These are phyloP conservation scores for Carposina sasakii DNA, from an alignment of 1,140 invertebrate species.

Conservation along the genomic window DNA sequence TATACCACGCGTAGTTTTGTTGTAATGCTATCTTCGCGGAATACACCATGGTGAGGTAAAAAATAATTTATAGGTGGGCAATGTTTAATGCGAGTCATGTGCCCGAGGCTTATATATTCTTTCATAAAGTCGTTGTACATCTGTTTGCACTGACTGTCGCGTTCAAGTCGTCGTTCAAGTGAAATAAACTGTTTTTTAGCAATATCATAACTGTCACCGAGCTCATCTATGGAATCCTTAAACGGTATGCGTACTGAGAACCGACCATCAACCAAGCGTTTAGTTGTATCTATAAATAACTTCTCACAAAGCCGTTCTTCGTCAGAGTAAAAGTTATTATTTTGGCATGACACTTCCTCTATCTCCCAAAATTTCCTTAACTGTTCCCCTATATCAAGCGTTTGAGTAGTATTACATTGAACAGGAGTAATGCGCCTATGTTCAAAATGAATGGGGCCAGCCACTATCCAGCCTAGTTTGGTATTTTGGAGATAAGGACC, in stretches of 20 bases:
- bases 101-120: slow-evolving; percentile 27
- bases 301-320: slow-evolving; percentile 17
- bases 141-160: slow-evolving; percentile 16
- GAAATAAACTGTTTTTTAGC: slow-evolving; percentile 13
- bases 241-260: slow-evolving; percentile 23
- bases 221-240: slow-evolving; percentile 11
- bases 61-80: slow-evolving; percentile 26
- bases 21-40: slow-evolving; percentile 26
- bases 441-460: slow-evolving; percentile 11
- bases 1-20: slow-evolving; percentile 44
- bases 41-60: slow-evolving; percentile 52
- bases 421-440: not conserved
- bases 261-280: slow-evolving; percentile 14
- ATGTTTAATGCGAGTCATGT: slow-evolving; percentile 22
- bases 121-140: slow-evolving; percentile 30
- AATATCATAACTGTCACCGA: slow-evolving; percentile 18
- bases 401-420: slow-evolving; percentile 13
- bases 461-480: slow-evolving; percentile 30
- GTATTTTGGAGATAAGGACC: slow-evolving; percentile 29
- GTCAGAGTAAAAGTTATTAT: not conserved
- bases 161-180: slow-evolving; percentile 27
- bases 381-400: not conserved
- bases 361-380: slow-evolving; percentile 13
- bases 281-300: slow-evolving; percentile 17
- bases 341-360: slow-evolving; percentile 3